Percentiles rank a stretch among this genome's conserved stretches.
phyloP scores from a whole-genome alignment of 2,888 invertebrate species.

The Pemphredon lugubris region DNA sequence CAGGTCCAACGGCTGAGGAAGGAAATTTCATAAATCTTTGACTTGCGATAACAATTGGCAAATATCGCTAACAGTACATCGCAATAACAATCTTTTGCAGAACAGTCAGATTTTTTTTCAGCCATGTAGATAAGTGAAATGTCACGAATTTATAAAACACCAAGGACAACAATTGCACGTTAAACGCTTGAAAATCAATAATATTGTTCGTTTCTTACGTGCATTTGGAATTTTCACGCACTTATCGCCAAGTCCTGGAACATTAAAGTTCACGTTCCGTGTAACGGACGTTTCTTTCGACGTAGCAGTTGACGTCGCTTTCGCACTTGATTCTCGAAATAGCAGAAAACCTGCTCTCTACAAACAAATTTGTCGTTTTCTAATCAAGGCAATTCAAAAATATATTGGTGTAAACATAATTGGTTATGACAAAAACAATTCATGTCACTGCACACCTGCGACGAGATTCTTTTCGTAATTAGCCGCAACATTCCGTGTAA shows the following conservation, averaged over 20 bases:
- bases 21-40: background rate
- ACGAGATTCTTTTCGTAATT: background rate
- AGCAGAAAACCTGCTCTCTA: conserved; percentile 16
- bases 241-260: conserved; percentile 85
- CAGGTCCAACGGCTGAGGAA: conserved; percentile 86
- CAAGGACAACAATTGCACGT: too few species aligned
- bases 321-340: conserved; percentile 15
- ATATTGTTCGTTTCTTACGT: conserved; percentile 64
- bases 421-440: background rate
- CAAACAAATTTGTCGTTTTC: conserved; percentile 7
- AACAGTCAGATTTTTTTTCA: too few species aligned
- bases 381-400: background rate
- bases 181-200: too few species aligned
- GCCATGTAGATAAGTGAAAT: too few species aligned
- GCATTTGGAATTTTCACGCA: conserved; percentile 71
- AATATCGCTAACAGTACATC: background rate
- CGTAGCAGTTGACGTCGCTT: conserved; percentile 5
- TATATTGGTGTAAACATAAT: background rate
- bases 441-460: conserved; percentile 9
- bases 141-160: too few species aligned
- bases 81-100: too few species aligned
- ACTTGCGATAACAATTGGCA: background rate
- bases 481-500: conserved; percentile 22
- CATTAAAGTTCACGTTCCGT: too few species aligned
- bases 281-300: conserved; percentile 35